Conservation (phyloP, 2,888 invertebrate species). For the Spodoptera exigua region DNA sequence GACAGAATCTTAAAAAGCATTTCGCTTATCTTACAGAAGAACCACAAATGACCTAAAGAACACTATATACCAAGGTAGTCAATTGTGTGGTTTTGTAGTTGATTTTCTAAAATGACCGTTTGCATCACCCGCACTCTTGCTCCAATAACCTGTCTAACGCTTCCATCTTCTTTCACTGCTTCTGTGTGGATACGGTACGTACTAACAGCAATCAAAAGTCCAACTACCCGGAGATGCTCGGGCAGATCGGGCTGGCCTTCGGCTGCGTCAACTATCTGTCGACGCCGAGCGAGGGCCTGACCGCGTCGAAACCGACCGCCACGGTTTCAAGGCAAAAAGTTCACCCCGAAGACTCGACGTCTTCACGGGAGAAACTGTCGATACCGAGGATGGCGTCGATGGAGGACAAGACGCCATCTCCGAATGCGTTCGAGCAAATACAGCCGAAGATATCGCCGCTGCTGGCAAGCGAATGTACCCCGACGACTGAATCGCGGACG, state of each 20-base stretch:
- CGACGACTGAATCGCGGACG: conserved; percentile 79
- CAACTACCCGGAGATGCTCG: conserved; percentile 88
- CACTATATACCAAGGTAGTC: conserved; percentile 86
- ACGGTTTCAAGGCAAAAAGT: conserved; percentile 79
- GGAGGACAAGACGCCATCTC: conserved; percentile 81
- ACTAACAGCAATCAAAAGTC: conserved; percentile 86
- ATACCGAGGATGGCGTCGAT: conserved; percentile 76
- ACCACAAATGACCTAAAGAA: conserved; percentile 88
- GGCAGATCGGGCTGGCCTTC: conserved; percentile 87
- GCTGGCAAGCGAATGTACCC: conserved; percentile 78
- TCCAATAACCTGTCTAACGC: conserved; percentile 54
- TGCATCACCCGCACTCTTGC: conserved; percentile 56
- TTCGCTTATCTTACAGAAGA: conserved; percentile 85
- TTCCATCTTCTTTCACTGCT: conserved; percentile 71
- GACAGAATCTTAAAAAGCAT: conserved; percentile 54
- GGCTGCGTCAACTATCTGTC: conserved; percentile 87
- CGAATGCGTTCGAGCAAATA: conserved; percentile 70
- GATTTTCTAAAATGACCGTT: conserved; percentile 53
- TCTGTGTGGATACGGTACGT: conserved; percentile 71
- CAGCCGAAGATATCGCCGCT: conserved; percentile 86
- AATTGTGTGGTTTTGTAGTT: conserved; percentile 76
- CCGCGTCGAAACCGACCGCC: conserved; percentile 59
- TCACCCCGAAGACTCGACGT: conserved; percentile 81
- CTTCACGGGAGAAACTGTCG: conserved; percentile 76
- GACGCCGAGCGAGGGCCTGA: conserved; percentile 71